phyloP scores from a whole-genome alignment of 2,113 vertebrate species.

The Junco hyemalis region DNA sequence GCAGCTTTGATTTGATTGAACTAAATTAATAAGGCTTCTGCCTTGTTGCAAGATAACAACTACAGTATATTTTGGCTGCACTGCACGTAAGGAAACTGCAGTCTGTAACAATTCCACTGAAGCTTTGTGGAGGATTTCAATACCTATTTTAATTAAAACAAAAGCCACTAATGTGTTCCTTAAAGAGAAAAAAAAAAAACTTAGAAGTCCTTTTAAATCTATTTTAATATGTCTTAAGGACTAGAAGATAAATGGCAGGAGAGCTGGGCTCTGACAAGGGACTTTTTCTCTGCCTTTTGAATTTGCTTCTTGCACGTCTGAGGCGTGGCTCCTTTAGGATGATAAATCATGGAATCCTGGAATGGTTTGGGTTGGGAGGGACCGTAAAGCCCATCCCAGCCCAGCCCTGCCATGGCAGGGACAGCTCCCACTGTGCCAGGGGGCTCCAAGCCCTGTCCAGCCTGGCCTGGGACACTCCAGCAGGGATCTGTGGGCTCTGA shows the following conservation, averaged over 20 bases:
- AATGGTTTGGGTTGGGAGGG: not conserved
- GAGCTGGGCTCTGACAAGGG: constrained; percentile 47
- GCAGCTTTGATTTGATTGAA: constrained; percentile 78
- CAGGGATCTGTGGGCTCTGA: not conserved
- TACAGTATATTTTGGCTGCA: constrained; percentile 55
- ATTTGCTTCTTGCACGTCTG: not conserved
- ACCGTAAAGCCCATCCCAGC: not conserved
- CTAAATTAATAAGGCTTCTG: constrained; percentile 82
- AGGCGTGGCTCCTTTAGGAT: not conserved
- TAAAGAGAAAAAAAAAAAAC: constrained; percentile 72
- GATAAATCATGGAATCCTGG: not conserved
- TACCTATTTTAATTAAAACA: constrained; percentile 84
- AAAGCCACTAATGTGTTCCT: constrained; percentile 77
- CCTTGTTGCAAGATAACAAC: constrained; percentile 73
- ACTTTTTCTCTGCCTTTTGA: not conserved
- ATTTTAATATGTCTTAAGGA: constrained; percentile 83
- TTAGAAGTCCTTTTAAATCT: constrained; percentile 74
- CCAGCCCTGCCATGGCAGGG: not conserved
- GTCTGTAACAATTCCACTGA: constrained; percentile 72
- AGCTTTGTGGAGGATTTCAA: constrained; percentile 83
- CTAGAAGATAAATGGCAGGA: constrained; percentile 70
- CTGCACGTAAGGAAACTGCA: constrained; percentile 70
- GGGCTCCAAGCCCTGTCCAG: not conserved
- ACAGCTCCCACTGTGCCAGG: not conserved
- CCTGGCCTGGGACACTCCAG: not conserved